phyloP scores from a whole-genome alignment of 1,140 invertebrate species.

The Drosophila pallidifrons region DNA sequence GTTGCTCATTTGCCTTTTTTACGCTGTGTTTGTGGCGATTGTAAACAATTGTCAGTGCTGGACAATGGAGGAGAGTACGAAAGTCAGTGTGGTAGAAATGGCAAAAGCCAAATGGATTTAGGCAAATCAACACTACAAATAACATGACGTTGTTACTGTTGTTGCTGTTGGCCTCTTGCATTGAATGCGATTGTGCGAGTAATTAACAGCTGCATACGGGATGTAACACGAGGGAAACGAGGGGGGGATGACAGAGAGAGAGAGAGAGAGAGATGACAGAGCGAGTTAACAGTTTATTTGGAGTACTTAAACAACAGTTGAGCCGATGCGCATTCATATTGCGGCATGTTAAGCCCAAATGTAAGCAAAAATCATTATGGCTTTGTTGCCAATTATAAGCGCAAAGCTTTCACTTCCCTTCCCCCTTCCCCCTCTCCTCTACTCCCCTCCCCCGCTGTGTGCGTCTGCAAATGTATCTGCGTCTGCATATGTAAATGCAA shows the following conservation, averaged over 20 bases:
- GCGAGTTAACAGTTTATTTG: conserved; percentile 34
- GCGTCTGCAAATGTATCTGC: conserved; percentile 40
- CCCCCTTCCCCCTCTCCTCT: not conserved
- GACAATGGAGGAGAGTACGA: not conserved
- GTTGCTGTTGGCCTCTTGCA: not conserved
- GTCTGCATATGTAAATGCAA: conserved; percentile 80
- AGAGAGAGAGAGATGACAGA: not conserved
- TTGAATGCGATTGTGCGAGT: conserved; percentile 1
- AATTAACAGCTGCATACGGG: not conserved
- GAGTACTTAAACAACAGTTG: conserved; percentile 47
- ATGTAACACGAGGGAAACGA: not conserved
- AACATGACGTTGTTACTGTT: not conserved
- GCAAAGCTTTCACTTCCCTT: conserved; percentile 12
- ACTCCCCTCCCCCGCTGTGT: not conserved
- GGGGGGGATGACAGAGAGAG: too few species aligned
- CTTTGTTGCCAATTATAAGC: conserved; percentile 53
- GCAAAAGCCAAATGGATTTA: conserved; percentile 3
- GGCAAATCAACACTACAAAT: conserved; percentile 2
- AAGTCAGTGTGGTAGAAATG: not conserved
- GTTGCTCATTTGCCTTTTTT: not conserved
- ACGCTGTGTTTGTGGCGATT: too few species aligned
- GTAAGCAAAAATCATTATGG: conserved; percentile 57
- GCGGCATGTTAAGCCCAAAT: conserved; percentile 45
- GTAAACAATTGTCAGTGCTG: not conserved
- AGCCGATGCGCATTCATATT: conserved; percentile 33